Base-by-base conservation (phyloP, 1,140 invertebrate species). In the Microplitis mediator region DNA sequence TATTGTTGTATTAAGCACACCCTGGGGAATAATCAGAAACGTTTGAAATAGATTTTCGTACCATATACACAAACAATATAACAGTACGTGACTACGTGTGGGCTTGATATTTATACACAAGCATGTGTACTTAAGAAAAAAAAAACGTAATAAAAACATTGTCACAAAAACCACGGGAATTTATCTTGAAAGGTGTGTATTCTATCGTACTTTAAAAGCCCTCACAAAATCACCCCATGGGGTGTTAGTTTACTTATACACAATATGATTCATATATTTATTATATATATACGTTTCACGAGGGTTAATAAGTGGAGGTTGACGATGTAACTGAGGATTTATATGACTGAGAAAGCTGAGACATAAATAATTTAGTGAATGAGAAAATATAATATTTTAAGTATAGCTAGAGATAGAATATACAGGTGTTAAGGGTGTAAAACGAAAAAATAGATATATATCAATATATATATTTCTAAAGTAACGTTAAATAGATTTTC, bases 221-320 rank as follows among this genome's bases (percentile, higher is more conserved):
- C 39, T 45, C 39, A 23, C 56, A 58, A 9, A 31, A 58, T 36
- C 35, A 69, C 68, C 69, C 69, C 69, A 56, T 71, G 69, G 45
- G 50, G 69, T 54, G 69, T 71, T 23, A 63, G 60, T 71, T 64
- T 54, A 71, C 69, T 63, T 54, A 61, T 54, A 71, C 50, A 63
- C 39, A 71, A 63, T 39, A 71, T 63, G 60, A 71, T 71, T 63
- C 69, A 71, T 71, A 63, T 39, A 56, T 23, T 14, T 23, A 56
- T 23, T 23, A n/a, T 56, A 4, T 6, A 69, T 23, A 61, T 16
- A 35, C 36, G 16, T 4, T 61, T 61, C 67, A 54, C 14, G 11
- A 58, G 68, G 68, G 60, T 71, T 71, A 71, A 71, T 71, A 71
- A 71, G 60, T 71, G 61, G 69, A 51, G 68, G 68, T 70, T 70